These are phyloP conservation scores for Hippocampus mohnikei DNA, from an alignment of 2,113 vertebrate species.

Conservation along the genomic window DNA sequence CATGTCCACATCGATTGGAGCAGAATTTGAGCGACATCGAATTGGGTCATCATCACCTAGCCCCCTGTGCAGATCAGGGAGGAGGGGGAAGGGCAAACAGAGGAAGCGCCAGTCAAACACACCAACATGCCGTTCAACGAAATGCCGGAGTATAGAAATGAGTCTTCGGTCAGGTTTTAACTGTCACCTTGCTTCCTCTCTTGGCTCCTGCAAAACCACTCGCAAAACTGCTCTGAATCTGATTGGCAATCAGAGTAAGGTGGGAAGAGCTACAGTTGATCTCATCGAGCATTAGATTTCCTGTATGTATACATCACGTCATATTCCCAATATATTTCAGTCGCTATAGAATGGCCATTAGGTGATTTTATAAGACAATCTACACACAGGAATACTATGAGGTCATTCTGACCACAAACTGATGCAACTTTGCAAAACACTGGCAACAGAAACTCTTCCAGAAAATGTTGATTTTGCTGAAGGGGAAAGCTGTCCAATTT, in stretches of 20 bases:
- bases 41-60: too few relatives aligned
- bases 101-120: too few relatives aligned
- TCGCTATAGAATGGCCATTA: background rate
- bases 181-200: background rate
- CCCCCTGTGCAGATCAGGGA: too few relatives aligned
- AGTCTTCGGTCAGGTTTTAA: background rate
- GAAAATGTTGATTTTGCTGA: background rate
- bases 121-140: too few relatives aligned
- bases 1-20: too few relatives aligned
- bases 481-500: background rate
- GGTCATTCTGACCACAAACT: background rate
- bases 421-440: background rate
- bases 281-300: background rate
- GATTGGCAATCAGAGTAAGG: background rate
- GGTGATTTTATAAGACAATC: background rate
- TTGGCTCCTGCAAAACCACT: background rate
- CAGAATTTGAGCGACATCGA: too few relatives aligned
- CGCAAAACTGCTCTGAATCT: background rate
- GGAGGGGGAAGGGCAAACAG: too few relatives aligned
- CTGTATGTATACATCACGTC: background rate
- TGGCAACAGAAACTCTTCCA: background rate
- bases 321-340: too few relatives aligned
- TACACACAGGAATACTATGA: conserved; percentile 15
- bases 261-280: background rate
- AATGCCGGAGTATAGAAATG: too few relatives aligned